These are phyloP conservation scores for Gymnocypris eckloni DNA, from an alignment of 2,797 vertebrate genomes.

Conservation along the genomic window DNA sequence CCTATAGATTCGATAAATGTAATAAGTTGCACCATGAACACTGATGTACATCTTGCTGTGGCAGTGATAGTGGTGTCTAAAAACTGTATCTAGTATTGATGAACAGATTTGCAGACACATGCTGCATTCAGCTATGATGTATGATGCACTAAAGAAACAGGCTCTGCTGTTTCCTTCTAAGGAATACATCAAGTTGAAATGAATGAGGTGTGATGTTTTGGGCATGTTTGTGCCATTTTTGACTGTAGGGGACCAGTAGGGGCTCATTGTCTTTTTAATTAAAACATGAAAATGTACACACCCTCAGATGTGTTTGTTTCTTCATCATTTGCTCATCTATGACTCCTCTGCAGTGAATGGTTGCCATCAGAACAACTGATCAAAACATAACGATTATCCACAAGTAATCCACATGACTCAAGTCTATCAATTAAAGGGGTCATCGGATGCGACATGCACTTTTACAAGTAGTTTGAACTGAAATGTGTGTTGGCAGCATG, in stretches of 20 bases:
- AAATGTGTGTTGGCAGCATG: no score
- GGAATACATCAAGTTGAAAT: slow-evolving; percentile 30
- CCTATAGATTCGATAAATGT: background rate
- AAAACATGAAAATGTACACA: background rate
- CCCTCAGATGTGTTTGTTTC: background rate
- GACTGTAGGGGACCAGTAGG: background rate
- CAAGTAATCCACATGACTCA: background rate
- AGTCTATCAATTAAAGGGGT: background rate
- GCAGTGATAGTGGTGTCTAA: background rate
- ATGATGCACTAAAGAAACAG: background rate
- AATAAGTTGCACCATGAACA: background rate
- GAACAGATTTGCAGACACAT: slow-evolving; percentile 2
- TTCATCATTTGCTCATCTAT: background rate
- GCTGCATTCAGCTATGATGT: background rate
- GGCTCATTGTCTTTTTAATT: background rate
- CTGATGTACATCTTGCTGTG: background rate
- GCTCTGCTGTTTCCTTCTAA: slow-evolving; percentile 2
- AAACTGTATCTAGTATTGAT: background rate
- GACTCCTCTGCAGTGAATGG: background rate
- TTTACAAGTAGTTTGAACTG: no score
- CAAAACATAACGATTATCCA: background rate
- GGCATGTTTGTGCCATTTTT: background rate
- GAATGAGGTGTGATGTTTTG: background rate
- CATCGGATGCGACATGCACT: no score
- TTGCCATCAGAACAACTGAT: background rate